Conservation (phyloP, 2,888 invertebrate genomes). For the Acanthosepion lycidas region DNA sequence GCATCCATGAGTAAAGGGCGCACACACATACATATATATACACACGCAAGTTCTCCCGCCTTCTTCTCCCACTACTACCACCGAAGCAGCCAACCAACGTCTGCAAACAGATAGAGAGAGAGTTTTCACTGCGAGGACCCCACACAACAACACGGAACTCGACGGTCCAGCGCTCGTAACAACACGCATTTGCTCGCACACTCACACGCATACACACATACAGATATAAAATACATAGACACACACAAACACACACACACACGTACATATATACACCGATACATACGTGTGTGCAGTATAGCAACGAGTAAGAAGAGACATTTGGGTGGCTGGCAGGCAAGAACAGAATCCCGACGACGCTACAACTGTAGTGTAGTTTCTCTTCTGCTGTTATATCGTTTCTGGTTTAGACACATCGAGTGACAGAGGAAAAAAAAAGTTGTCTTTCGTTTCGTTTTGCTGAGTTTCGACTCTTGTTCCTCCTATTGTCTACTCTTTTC, state of each 20-base stretch:
- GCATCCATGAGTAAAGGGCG: background rate
- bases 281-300: background rate
- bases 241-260: background rate
- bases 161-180: background rate
- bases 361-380: constrained; percentile 13
- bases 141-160: constrained; percentile 24
- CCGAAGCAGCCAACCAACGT: background rate
- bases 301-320: background rate
- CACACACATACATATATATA: background rate
- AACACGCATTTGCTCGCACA: background rate
- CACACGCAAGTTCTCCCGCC: background rate
- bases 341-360: background rate
- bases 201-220: background rate
- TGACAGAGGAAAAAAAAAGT: background rate
- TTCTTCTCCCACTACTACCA: background rate
- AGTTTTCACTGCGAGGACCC: background rate
- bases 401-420: background rate
- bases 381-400: background rate
- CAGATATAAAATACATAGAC: background rate
- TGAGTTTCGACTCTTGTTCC: background rate
- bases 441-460: background rate
- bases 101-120: constrained; percentile 11
- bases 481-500: background rate
- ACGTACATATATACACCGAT: background rate
- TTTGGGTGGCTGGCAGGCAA: background rate